A percentile compares a stretch with the other conserved stretches of the same genome.
Evolutionary conservation across 2,113 vertebrate species (phyloP).

Genomic region (Seriola aureovittata): DNA sequence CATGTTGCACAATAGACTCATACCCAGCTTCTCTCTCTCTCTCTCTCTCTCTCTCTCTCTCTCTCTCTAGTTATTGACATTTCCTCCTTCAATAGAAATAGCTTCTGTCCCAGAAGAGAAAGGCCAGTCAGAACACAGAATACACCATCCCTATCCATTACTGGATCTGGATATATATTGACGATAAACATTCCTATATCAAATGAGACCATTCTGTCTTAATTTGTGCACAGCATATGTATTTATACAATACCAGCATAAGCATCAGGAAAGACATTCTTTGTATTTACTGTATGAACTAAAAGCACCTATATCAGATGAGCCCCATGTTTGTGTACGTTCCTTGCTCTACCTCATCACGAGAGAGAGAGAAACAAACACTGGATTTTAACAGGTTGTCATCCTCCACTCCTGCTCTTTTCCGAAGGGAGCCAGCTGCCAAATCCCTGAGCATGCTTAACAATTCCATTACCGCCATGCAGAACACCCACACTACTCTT

Average conservation of each 20-base stretch:
- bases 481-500: constrained; percentile 79
- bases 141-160: not conserved
- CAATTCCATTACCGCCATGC: constrained; percentile 75
- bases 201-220: not conserved
- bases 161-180: not conserved
- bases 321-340: constrained; percentile 23
- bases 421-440: constrained; percentile 62
- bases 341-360: constrained; percentile 39
- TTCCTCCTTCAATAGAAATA: constrained; percentile 19
- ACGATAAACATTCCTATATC: constrained; percentile 11
- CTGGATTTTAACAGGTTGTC: constrained; percentile 77
- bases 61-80: constrained; percentile 12
- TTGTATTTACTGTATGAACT: constrained; percentile 1
- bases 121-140: constrained; percentile 14
- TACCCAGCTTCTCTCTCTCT: not conserved
- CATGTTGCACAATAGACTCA: constrained; percentile 55
- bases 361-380: constrained; percentile 39
- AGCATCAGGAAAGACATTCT: not conserved
- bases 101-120: constrained; percentile 4
- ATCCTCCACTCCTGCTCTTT: constrained; percentile 69
- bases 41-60: not conserved
- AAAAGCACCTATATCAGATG: constrained; percentile 1
- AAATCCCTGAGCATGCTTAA: constrained; percentile 77
- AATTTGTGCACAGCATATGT: constrained; percentile 9
- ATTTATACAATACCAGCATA: constrained; percentile 12